phyloP scores from a whole-genome alignment of 2,888 invertebrate genomes.

The Drosophila trichaetosa region DNA sequence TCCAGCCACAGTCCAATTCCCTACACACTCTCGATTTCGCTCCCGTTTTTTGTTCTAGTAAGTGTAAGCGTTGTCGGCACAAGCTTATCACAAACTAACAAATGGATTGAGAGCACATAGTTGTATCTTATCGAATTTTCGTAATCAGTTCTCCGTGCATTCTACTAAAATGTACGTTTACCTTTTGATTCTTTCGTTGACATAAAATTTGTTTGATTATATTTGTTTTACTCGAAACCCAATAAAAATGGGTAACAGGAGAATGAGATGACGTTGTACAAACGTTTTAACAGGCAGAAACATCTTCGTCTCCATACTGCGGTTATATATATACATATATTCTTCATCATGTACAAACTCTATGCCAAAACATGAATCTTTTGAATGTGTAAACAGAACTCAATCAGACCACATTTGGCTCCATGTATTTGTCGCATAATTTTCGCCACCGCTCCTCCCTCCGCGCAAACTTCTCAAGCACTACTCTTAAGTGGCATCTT shows the following conservation, averaged over 20 bases:
- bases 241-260: background rate
- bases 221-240: background rate
- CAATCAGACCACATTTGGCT: background rate
- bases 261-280: background rate
- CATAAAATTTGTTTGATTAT: too few relatives aligned
- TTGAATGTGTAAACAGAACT: background rate
- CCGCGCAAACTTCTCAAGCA: background rate
- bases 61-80: background rate
- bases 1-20: conserved; percentile 3
- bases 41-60: background rate
- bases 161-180: background rate
- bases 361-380: background rate
- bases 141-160: background rate
- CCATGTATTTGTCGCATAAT: background rate
- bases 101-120: background rate
- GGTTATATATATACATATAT: background rate
- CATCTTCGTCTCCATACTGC: background rate
- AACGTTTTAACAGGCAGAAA: background rate
- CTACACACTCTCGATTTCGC: too few relatives aligned
- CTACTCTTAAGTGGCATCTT: conserved; percentile 3
- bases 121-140: conserved; percentile 30
- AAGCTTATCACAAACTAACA: conserved; percentile 16
- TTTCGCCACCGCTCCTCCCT: background rate
- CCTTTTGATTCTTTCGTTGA: background rate
- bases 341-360: background rate